Base-by-base conservation (phyloP, 1,140 invertebrate genomes). In the Berghia stephanieae region DNA sequence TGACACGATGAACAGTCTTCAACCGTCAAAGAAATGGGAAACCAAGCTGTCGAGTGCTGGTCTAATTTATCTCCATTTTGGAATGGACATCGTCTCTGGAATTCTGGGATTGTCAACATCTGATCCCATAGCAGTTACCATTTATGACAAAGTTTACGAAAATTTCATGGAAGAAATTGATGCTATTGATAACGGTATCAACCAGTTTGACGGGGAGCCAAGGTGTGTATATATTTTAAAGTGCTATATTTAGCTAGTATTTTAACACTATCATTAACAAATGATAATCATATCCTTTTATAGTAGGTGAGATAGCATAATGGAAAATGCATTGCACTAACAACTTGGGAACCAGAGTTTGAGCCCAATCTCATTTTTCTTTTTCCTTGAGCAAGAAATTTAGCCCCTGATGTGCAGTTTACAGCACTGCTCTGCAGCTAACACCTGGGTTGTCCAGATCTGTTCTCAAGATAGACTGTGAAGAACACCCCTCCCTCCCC, bases 131-230 rank as follows among this genome's bases (percentile, higher is more conserved):
- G 81, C 81, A 13, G 81, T 92, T 73, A 83, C 89, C 10, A 89
- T 98, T n/a, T 98, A 93, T 86, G 91, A 93, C 75, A 94, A 94
- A 87, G 91, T 99, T 0, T 99, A 99, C 90, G 93, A 96, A 77
- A 92, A 92, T 69, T 95, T 99, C 77, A 93, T 99, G 27, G 93
- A 96, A 91, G 97, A 98, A 92, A 92, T 99, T 77, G 98, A 99
- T 91, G 97, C 93, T 5, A 95, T 98, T 77, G 98, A 99, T 88
- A 99, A 99, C 92, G 98, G 98, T 27, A 91, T 98, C 36, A 81
- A 88, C 69, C 85, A 86, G 27, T 92, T 90, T 88, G 92, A 94
- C 77, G 94, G 92, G n/a, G 92, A 94, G 85, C 93, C 94, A 34
- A 89, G 86, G 91, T 92, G 83, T 67, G 18, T 75, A 24, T 13